phyloP scores from a whole-genome alignment of 2,888 invertebrate species.

The Cerastis leucographa region DNA sequence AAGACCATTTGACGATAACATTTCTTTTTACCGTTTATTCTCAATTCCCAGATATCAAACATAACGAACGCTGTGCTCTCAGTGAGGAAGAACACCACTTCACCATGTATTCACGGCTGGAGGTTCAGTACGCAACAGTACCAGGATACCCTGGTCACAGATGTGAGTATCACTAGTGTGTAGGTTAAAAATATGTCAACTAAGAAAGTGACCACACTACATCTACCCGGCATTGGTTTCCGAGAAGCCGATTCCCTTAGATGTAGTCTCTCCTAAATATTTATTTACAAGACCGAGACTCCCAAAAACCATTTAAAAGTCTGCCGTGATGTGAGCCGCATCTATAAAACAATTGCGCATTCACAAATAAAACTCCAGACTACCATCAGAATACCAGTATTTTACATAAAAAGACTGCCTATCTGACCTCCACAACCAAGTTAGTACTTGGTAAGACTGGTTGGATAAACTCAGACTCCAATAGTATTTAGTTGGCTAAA shows the following conservation, averaged over 20 bases:
- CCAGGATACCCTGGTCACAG: constrained; percentile 92
- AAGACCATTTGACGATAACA: background rate
- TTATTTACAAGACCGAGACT: no score
- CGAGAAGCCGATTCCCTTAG: background rate
- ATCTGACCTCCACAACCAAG: no score
- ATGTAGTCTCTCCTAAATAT: background rate
- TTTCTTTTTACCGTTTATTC: background rate
- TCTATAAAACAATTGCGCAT: no score
- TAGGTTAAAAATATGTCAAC: background rate
- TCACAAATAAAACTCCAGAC: no score
- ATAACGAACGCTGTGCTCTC: constrained; percentile 76
- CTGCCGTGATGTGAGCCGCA: no score
- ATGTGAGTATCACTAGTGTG: constrained; percentile 83
- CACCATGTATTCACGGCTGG: constrained; percentile 91
- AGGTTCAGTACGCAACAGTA: constrained; percentile 91
- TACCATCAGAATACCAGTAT: no score
- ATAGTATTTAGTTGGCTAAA: no score
- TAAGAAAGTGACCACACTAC: background rate
- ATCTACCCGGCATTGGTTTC: no score
- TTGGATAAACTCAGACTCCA: no score
- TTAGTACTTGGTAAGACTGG: no score
- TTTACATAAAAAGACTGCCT: no score
- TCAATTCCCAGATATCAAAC: constrained; percentile 73
- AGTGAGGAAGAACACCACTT: constrained; percentile 81
- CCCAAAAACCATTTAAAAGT: no score